These are phyloP conservation scores for Phortica okadai DNA, from an alignment of 2,888 invertebrate species.

Conservation along the genomic window DNA sequence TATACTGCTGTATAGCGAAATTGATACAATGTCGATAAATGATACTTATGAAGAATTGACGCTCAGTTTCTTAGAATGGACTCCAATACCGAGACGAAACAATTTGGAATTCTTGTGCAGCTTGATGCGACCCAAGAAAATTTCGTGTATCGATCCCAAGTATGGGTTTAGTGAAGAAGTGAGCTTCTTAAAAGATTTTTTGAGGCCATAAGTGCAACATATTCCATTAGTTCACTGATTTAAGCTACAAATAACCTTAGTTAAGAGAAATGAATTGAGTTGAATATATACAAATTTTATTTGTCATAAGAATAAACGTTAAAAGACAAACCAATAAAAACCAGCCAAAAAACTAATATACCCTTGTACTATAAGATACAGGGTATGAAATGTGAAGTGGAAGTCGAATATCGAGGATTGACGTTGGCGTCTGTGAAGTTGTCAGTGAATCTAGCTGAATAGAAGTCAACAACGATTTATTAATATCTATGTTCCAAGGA, in stretches of 20 bases:
- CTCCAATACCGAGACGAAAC: slow-evolving; percentile 52
- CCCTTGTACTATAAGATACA: too few relatives aligned
- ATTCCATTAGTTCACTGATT: too few relatives aligned
- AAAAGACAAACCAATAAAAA: slow-evolving; percentile 10
- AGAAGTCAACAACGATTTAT: slow-evolving; percentile 63
- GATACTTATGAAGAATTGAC: neutral
- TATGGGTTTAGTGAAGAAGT: neutral
- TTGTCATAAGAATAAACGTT: too few relatives aligned
- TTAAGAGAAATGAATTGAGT: too few relatives aligned
- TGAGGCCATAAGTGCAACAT: too few relatives aligned
- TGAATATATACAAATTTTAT: too few relatives aligned
- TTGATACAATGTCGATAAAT: neutral
- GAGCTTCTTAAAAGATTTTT: too few relatives aligned
- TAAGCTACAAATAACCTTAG: too few relatives aligned
- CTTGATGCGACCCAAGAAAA: slow-evolving; percentile 51
- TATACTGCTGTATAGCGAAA: neutral
- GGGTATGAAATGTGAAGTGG: neutral
- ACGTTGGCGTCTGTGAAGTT: slow-evolving; percentile 1
- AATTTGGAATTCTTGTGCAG: slow-evolving; percentile 58
- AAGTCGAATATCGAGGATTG: neutral
- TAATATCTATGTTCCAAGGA: slow-evolving; percentile 60
- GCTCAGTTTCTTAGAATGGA: slow-evolving; percentile 47
- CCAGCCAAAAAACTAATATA: neutral
- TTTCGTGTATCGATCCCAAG: slow-evolving; percentile 48
- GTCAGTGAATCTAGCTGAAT: slow-evolving; percentile 10